Conservation (phyloP, 2,113 vertebrate species). For the Butorides virescens region DNA sequence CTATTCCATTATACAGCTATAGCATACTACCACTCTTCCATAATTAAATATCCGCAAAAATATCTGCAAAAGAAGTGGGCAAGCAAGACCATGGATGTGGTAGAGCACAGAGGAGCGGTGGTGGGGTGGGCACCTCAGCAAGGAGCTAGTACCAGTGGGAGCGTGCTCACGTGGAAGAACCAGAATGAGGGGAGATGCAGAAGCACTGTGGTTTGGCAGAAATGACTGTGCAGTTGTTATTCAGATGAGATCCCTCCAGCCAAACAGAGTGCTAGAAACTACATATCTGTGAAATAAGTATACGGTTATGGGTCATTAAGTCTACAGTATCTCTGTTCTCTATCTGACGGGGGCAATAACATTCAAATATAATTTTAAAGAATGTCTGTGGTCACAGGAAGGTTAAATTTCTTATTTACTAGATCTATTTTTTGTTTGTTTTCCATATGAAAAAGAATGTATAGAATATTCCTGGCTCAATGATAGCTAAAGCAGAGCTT, state of each 20-base stretch:
- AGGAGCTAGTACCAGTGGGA: background rate
- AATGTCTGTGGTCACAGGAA: background rate
- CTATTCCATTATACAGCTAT: background rate
- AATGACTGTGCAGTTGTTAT: background rate
- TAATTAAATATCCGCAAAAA: background rate
- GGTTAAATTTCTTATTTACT: background rate
- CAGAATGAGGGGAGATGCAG: background rate
- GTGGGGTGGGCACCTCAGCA: background rate
- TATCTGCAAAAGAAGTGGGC: background rate
- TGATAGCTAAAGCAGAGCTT: background rate
- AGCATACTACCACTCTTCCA: background rate
- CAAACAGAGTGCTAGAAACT: constrained; percentile 11
- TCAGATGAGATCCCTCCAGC: constrained; percentile 26
- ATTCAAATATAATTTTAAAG: background rate
- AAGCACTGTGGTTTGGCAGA: background rate
- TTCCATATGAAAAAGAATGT: background rate
- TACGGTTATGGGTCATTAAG: background rate
- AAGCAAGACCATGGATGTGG: background rate
- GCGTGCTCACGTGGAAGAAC: fast-evolving
- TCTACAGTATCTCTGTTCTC: background rate
- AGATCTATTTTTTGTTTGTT: background rate
- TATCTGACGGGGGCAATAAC: background rate
- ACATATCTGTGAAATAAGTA: constrained; percentile 34
- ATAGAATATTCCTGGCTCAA: background rate
- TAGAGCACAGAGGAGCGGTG: fast-evolving